Conservation (phyloP, 2,113 vertebrate genomes). For the Caretta caretta region DNA sequence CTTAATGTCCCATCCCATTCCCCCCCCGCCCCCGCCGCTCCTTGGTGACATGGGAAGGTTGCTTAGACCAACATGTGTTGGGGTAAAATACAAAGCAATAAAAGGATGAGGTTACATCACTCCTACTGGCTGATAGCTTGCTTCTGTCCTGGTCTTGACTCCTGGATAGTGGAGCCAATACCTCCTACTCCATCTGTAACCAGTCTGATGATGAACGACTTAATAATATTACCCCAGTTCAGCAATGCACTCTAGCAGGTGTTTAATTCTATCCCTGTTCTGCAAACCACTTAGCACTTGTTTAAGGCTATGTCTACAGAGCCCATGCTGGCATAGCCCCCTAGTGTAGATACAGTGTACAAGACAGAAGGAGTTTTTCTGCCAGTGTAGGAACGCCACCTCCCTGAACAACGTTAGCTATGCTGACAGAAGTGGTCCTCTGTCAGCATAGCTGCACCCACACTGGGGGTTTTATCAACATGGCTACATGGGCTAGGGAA, state of each 20-base stretch:
- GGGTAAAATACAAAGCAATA: accelerated
- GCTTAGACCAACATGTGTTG: background rate
- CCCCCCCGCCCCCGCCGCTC: background rate
- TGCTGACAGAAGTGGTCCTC: too few species aligned
- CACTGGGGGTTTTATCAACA: background rate
- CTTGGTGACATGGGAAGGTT: background rate
- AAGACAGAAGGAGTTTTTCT: background rate
- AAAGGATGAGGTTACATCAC: accelerated
- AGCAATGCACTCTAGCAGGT: background rate
- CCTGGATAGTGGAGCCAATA: accelerated
- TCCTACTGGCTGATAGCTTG: background rate
- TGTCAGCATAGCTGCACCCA: background rate
- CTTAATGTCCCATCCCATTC: background rate
- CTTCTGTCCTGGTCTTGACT: background rate
- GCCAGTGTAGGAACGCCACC: background rate
- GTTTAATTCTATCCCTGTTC: background rate
- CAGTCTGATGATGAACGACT: background rate
- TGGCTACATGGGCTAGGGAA: background rate
- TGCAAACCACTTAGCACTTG: background rate
- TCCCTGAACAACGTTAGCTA: too few species aligned
- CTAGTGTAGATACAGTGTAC: background rate
- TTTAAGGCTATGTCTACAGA: background rate
- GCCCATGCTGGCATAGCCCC: background rate
- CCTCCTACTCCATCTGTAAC: accelerated
- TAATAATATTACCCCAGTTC: background rate